These are phyloP conservation scores for Tamandua tetradactyla DNA, from an alignment of 2,797 vertebrate genomes.

Conservation along the genomic window DNA sequence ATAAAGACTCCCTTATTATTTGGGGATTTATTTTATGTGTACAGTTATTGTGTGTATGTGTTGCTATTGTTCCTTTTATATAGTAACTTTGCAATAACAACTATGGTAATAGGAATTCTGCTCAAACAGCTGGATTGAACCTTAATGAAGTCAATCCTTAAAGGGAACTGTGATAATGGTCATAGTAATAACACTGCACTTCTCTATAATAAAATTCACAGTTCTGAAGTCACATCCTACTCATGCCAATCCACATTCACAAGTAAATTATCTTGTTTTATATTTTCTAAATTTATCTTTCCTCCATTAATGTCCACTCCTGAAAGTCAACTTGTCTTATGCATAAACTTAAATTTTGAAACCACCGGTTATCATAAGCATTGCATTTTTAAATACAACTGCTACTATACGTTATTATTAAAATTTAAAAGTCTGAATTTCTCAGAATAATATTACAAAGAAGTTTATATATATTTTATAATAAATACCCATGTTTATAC, in stretches of 20 bases:
- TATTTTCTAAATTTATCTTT: conserved; percentile 32
- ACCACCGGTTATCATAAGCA: neutral
- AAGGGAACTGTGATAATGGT: neutral
- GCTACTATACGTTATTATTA: conserved; percentile 6
- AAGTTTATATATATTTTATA: neutral
- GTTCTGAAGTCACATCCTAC: neutral
- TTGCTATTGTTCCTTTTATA: neutral
- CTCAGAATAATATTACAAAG: conserved; percentile 8
- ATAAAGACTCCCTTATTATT: neutral
- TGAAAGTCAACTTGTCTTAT: neutral
- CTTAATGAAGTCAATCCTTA: conserved; percentile 23
- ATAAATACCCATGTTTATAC: neutral
- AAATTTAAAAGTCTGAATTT: conserved; percentile 27
- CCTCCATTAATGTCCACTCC: neutral
- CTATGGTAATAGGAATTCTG: neutral
- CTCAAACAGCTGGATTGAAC: neutral
- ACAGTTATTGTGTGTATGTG: neutral
- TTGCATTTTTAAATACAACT: neutral
- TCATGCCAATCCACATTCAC: neutral
- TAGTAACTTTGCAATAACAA: neutral
- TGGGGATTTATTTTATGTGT: neutral
- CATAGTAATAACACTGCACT: neutral
- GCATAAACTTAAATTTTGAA: conserved; percentile 20
- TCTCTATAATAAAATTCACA: neutral
- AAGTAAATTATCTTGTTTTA: conserved; percentile 7